Base-by-base conservation (phyloP, 2,113 vertebrate genomes). In the Alectura lathami region DNA sequence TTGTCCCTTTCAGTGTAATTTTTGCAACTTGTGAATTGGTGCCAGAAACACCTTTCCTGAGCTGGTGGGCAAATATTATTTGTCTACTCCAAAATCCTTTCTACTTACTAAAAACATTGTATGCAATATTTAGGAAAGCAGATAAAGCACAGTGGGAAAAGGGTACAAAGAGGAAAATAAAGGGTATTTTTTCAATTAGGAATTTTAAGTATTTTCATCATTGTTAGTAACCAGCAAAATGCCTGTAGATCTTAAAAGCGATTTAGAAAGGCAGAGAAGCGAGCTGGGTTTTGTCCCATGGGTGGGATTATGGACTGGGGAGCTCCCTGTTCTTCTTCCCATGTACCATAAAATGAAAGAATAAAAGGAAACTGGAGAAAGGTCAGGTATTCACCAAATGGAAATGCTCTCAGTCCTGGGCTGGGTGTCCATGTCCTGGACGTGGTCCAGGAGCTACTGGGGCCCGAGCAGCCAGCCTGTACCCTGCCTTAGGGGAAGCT, bases 41-140 rank as follows among this genome's bases (percentile, higher is more conserved):
- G 91, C 95, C 94, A 96, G 91, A 91, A 96, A 68, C 93, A 96
- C 93, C 93, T 97, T 87, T 93, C 66, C n/a, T 90, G 88, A 95
- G 93, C 93, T 90, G 83, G 30, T 91, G 60, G 51, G 63, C 77
- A 97, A 97, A 95, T 79, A 89, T 72, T 69, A 91, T 95, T 96
- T 93, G 85, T 91, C 91, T 92, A 6, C 68, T 47, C 63, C 80
- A 93, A 86, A 77, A 83, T 86, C 63, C 50, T 85, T 93, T 86
- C 53, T 94, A 80, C 91, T 94, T 93, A 92, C 89, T 1, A 1
- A 77, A 96, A 96, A 91, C 75, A 48, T 69, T 91, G 87, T 81
- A 70, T 88, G 94, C 79, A 81, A 36, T 81, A 82, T 89, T 91
- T 89, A 62, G 83, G 89, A 86, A 91, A 89, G 72, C 45, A 80